These are phyloP conservation scores for Phrynocephalus forsythii DNA, from an alignment of 2,797 vertebrate species.

Conservation along the genomic window DNA sequence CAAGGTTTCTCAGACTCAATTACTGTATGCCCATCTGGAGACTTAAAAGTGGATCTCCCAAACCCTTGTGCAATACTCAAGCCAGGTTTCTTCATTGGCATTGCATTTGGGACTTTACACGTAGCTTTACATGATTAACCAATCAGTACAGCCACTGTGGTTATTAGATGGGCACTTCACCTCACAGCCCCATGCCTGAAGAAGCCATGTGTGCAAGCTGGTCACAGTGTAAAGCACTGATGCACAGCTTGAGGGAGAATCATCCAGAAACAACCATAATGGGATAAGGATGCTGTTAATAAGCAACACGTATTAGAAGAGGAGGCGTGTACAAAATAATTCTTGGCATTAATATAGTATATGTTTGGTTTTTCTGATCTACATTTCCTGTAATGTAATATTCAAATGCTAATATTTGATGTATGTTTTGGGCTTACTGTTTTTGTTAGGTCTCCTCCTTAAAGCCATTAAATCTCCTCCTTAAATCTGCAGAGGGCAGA, in stretches of 20 bases:
- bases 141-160: neutral
- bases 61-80: neutral
- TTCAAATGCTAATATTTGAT: neutral
- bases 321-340: neutral
- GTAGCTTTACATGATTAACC: too few relatives aligned
- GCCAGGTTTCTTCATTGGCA: neutral
- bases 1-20: neutral
- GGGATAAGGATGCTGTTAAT: neutral
- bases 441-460: neutral
- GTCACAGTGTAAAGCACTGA: neutral
- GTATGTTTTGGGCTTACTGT: neutral
- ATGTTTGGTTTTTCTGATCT: neutral
- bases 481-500: too few relatives aligned
- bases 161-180: too few relatives aligned
- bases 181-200: neutral
- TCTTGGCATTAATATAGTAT: neutral
- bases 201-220: neutral
- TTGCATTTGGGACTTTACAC: neutral
- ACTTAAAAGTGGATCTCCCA: neutral
- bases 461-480: neutral
- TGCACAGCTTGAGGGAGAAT: neutral
- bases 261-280: neutral
- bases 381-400: neutral
- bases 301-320: neutral
- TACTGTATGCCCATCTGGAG: too few relatives aligned